Conservation (phyloP, 2,888 invertebrate genomes). For the Cryptops parisi region DNA sequence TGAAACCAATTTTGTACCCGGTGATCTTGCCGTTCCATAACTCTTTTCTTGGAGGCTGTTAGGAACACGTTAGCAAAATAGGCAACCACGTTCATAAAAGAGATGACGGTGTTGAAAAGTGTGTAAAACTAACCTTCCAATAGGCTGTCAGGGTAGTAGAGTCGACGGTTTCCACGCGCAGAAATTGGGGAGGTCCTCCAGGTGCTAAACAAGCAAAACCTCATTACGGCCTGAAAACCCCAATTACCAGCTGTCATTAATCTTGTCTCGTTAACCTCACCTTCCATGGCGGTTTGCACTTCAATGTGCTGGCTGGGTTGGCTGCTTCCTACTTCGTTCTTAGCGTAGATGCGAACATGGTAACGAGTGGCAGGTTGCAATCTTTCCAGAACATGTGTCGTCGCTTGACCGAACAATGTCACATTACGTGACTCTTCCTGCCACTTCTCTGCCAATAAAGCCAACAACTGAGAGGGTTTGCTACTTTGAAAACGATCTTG, state of each 20-base stretch:
- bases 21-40: conserved; percentile 57
- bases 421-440: conserved; percentile 13
- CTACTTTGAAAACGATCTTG: too few species aligned
- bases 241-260: background rate
- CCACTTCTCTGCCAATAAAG: conserved; percentile 6
- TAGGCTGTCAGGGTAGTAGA: conserved; percentile 29
- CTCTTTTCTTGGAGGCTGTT: conserved; percentile 47
- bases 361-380: conserved; percentile 57
- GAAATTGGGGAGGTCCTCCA: conserved; percentile 25
- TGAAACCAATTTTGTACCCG: conserved; percentile 57
- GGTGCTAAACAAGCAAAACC: conserved; percentile 15
- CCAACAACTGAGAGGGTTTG: too few species aligned
- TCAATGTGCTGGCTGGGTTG: conserved; percentile 47
- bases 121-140: conserved; percentile 27
- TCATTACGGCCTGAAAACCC: too few species aligned
- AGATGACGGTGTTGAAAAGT: too few species aligned
- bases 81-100: background rate
- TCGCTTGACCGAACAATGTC: conserved; percentile 12
- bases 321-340: conserved; percentile 56
- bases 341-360: conserved; percentile 48
- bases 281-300: conserved; percentile 16
- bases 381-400: conserved; percentile 30
- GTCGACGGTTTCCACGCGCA: conserved; percentile 28
- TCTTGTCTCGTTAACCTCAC: conserved; percentile 9
- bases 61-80: background rate